These are phyloP conservation scores for Trichonephila inaurata DNA, from an alignment of 1,140 invertebrate species.

Conservation along the genomic window DNA sequence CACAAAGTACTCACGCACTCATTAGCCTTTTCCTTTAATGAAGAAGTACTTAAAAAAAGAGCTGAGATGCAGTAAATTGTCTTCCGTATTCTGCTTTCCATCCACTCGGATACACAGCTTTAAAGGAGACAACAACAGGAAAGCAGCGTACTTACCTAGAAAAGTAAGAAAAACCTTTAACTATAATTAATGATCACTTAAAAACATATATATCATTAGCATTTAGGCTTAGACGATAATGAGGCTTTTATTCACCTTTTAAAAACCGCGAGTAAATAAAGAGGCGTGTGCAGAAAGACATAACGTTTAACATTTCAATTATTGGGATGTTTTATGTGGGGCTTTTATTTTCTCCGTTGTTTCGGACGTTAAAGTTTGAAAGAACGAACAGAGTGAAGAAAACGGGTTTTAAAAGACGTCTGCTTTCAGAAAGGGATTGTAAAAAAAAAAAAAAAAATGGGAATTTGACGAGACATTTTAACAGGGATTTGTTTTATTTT, in stretches of 20 bases:
- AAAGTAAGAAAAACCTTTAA: slow-evolving; percentile 70
- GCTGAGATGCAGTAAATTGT: slow-evolving; percentile 60
- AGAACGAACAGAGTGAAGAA: neutral
- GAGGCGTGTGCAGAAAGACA: neutral
- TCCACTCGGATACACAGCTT: slow-evolving; percentile 34
- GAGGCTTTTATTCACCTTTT: slow-evolving; percentile 56
- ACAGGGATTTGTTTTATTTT: too few relatives aligned
- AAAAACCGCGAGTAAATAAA: neutral
- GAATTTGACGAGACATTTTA: too few relatives aligned
- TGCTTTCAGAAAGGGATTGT: neutral
- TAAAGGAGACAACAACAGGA: slow-evolving; percentile 65
- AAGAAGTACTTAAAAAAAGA: slow-evolving; percentile 71
- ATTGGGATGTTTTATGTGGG: slow-evolving; percentile 37
- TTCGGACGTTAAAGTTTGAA: neutral
- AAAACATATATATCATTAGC: slow-evolving; percentile 74
- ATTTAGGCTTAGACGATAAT: slow-evolving; percentile 54
- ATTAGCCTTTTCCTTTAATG: slow-evolving; percentile 70
- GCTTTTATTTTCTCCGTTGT: neutral
- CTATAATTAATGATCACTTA: slow-evolving; percentile 76
- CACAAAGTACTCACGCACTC: slow-evolving; percentile 70
- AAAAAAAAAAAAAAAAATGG: neutral
- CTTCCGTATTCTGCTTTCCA: slow-evolving; percentile 50
- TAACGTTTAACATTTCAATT: slow-evolving; percentile 58
- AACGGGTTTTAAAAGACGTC: neutral
- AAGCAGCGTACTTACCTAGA: slow-evolving; percentile 72